Base-by-base conservation (phyloP, 2,888 invertebrate species). In the Parasteatoda lunata region DNA sequence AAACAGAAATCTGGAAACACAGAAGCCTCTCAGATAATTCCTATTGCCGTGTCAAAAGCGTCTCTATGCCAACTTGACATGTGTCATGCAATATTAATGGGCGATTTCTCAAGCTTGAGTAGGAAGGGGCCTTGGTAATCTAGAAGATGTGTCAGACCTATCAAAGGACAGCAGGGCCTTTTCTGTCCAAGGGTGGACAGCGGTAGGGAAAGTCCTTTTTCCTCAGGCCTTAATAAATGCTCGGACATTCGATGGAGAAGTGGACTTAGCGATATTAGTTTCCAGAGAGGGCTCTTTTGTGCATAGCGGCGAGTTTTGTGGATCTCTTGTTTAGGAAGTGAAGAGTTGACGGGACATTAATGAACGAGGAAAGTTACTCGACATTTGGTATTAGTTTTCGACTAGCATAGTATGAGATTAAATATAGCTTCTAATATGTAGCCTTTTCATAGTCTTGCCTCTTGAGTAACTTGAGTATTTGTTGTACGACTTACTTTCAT, bases 21-120 rank as follows among this genome's bases (percentile, higher is more conserved):
- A 30, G 30, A 30, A 30, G 30, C 0, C 30, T 30, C 30, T 30
- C 59, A 59, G 59, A 59, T 59, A 59, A 59, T 59, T 59, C 59
- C 59, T 9, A 59, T 59, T 59, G 59, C 11, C n/a, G 77, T 66
- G 72, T 80, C 80, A 72, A 80, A 80, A 70, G 80, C 80, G 75
- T 30, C 51, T 54, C 47, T 54, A 45, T 69, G 48, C 59, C n/a
- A 54, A 70, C 70, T 47, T 73, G 81, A 81, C 81, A 81, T 59
- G 59, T 75, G 81, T 81, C 81, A 81, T 75, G 81, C 81, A 81
- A 81, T 81, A 81, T 81, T 81, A 81, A 81, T 81, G 81, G 81
- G 11, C 75, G 81, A 81, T 81, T 81, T 75, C 81, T 81, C 81
- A 75, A 75, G 81, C 75, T 49, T 59, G 75, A 75, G 69, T 75